Percentiles rank a stretch among this genome's conserved stretches.
These are phyloP conservation scores for Dasyornis broadbenti DNA, from an alignment of 2,113 vertebrate species.

Conservation along the genomic window DNA sequence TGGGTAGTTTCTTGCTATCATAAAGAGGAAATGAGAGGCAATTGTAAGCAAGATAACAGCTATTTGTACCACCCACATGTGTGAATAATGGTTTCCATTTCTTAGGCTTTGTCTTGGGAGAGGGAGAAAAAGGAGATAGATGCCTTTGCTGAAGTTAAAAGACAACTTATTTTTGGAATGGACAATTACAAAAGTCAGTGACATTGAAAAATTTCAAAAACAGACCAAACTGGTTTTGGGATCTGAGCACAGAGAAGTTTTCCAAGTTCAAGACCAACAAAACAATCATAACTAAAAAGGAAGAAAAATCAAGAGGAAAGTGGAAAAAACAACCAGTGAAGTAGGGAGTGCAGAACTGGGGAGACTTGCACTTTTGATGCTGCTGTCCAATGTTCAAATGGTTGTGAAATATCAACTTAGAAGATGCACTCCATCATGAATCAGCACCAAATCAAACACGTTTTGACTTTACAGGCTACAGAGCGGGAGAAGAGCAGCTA, in stretches of 20 bases:
- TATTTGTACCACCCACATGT: not conserved
- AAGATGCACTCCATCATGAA: not conserved
- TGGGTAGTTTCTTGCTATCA: not conserved
- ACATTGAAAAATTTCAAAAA: not conserved
- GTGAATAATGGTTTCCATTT: not conserved
- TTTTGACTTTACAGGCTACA: not conserved
- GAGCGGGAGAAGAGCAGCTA: not conserved
- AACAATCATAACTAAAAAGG: not conserved
- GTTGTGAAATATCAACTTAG: not conserved
- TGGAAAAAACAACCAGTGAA: not conserved
- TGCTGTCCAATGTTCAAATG: not conserved
- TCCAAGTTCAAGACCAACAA: not conserved
- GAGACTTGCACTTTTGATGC: not conserved
- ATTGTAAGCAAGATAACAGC: not conserved
- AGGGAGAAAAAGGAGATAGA: not conserved
- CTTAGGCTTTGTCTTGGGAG: not conserved
- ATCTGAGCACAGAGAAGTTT: not conserved
- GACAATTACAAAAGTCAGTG: not conserved
- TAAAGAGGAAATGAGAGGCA: not conserved
- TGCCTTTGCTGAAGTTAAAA: not conserved
- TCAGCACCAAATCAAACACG: not conserved
- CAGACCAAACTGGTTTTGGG: not conserved
- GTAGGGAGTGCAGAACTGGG: not conserved
- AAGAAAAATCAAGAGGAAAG: not conserved
- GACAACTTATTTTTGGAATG: not conserved